Percentiles rank a stretch among this genome's conserved stretches.
Evolutionary conservation across 2,113 vertebrate species (phyloP).

Genomic region (Bothrops jararaca): DNA sequence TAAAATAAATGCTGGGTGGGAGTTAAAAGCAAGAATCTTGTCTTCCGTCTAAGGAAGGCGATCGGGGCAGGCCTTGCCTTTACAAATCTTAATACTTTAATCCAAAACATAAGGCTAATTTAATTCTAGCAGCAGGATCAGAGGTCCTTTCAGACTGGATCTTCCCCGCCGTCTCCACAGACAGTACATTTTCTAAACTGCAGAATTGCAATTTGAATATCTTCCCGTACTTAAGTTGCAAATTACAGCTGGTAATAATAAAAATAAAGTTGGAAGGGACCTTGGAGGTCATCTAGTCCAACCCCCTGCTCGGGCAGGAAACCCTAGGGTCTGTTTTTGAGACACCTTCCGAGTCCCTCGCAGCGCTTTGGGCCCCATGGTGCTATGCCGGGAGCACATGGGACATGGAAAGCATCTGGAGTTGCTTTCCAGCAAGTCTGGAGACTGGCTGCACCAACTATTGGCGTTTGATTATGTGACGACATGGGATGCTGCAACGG

Average conservation of each 20-base stretch:
- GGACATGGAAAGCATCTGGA: too few species aligned
- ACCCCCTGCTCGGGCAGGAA: background rate
- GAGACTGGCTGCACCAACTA: too few species aligned
- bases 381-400: too few species aligned
- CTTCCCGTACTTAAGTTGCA: too few species aligned
- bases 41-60: background rate
- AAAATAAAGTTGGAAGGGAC: too few species aligned
- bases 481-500: too few species aligned
- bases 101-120: background rate
- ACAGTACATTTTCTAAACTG: background rate
- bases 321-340: too few species aligned
- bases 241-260: background rate
- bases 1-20: background rate
- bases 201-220: background rate
- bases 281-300: background rate
- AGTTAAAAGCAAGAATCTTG: background rate
- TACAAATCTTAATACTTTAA: background rate
- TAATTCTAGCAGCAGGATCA: background rate
- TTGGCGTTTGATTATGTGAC: too few species aligned
- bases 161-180: background rate
- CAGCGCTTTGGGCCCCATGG: too few species aligned
- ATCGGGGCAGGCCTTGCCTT: background rate
- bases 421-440: too few species aligned
- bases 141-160: background rate
- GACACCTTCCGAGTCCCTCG: too few species aligned